Evolutionary conservation across 2,797 vertebrate genomes (phyloP).

Genomic region (Gymnothorax reevesii): DNA sequence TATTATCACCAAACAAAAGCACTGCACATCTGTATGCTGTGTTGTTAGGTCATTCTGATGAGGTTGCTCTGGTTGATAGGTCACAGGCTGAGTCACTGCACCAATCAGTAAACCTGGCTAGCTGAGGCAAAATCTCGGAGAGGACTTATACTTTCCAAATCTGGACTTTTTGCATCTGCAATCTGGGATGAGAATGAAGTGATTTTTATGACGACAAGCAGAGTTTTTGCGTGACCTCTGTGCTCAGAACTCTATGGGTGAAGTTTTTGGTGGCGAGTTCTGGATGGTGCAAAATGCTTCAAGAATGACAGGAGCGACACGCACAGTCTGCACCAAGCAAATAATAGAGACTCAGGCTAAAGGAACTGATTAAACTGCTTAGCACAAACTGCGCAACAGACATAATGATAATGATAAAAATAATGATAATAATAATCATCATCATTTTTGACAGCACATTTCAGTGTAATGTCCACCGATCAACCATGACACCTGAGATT

Average conservation of each 20-base stretch:
- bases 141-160: too few species aligned
- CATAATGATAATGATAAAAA: background rate
- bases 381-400: background rate
- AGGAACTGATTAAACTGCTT: background rate
- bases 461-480: conserved; percentile 3
- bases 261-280: background rate
- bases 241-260: background rate
- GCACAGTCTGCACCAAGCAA: background rate
- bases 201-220: background rate
- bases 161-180: too few species aligned
- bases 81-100: too few species aligned
- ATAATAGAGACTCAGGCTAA: background rate
- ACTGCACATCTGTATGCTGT: too few species aligned
- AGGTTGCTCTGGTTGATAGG: too few species aligned
- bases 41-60: too few species aligned
- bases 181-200: background rate
- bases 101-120: too few species aligned
- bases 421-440: background rate
- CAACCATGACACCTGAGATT: conserved; percentile 18
- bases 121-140: too few species aligned
- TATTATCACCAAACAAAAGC: too few species aligned
- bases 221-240: background rate
- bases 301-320: background rate
- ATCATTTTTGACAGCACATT: background rate
- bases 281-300: background rate